Percentiles rank a stretch among this genome's conserved stretches.
Conservation (phyloP, 2,113 vertebrate species). For the Platichthys stellatus region DNA sequence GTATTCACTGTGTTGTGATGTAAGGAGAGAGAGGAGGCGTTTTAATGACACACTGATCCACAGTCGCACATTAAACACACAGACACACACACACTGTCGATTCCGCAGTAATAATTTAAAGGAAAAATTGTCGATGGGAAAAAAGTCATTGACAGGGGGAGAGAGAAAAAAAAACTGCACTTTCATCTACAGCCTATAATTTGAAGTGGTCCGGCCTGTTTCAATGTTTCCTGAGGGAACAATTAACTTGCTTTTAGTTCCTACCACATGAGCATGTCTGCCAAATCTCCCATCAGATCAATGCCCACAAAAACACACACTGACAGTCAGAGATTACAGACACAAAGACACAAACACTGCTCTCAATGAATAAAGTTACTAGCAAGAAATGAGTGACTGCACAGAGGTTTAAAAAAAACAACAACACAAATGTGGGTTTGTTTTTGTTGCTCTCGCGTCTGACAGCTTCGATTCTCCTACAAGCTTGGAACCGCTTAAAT, state of each 20-base stretch:
- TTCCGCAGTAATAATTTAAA: slow-evolving; percentile 63
- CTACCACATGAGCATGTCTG: slow-evolving; percentile 72
- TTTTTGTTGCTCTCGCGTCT: background rate
- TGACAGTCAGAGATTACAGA: slow-evolving; percentile 43
- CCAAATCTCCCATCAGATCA: slow-evolving; percentile 67
- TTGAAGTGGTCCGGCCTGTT: slow-evolving; percentile 70
- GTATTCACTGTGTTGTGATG: slow-evolving; percentile 37
- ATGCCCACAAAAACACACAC: slow-evolving; percentile 57
- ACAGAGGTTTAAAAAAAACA: background rate
- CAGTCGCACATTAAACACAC: slow-evolving; percentile 13
- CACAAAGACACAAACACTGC: slow-evolving; percentile 41
- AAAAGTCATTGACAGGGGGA: slow-evolving; percentile 56
- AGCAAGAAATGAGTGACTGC: slow-evolving; percentile 12
- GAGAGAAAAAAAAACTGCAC: slow-evolving; percentile 36
- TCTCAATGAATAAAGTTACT: slow-evolving; percentile 19
- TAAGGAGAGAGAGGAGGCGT: slow-evolving; percentile 13
- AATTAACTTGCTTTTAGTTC: slow-evolving; percentile 81
- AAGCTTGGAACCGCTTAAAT: slow-evolving; percentile 9
- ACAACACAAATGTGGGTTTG: background rate
- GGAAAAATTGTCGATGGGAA: slow-evolving; percentile 51
- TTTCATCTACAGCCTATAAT: slow-evolving; percentile 69
- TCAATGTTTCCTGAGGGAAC: slow-evolving; percentile 72
- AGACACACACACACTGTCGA: slow-evolving; percentile 26
- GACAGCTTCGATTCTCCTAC: background rate
- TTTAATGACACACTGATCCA: slow-evolving; percentile 12